Conservation (phyloP, 2,113 vertebrate genomes). For the Odontesthes bonariensis region DNA sequence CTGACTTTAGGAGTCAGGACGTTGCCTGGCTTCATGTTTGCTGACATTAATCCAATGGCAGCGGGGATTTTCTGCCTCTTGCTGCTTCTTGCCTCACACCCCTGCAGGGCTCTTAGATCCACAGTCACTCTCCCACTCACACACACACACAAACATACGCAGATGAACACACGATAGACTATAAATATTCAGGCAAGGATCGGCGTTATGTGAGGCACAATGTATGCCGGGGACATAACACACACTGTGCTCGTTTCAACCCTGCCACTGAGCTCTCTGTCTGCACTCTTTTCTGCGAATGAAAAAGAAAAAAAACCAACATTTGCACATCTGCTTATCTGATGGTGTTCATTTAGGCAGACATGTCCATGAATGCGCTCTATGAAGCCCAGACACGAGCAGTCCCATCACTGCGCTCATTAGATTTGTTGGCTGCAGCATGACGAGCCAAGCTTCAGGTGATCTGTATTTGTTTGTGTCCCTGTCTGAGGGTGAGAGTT, state of each 20-base stretch:
- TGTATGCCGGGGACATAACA: slow-evolving; percentile 48
- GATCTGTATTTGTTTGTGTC: slow-evolving; percentile 55
- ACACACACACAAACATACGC: slow-evolving; percentile 62
- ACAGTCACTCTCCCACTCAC: slow-evolving; percentile 61
- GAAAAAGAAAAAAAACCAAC: slow-evolving; percentile 7
- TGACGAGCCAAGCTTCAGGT: slow-evolving; percentile 58
- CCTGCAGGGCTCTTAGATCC: slow-evolving; percentile 74
- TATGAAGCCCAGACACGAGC: slow-evolving; percentile 19
- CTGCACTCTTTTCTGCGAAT: slow-evolving; percentile 54
- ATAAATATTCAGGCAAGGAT: slow-evolving; percentile 74
- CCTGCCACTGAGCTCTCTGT: slow-evolving; percentile 55
- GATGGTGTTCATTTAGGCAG: slow-evolving; percentile 63
- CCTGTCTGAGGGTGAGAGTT: slow-evolving; percentile 55
- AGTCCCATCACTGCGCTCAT: slow-evolving; percentile 31
- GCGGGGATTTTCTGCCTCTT: slow-evolving; percentile 79
- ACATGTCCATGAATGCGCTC: slow-evolving; percentile 47
- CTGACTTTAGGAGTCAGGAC: slow-evolving; percentile 51
- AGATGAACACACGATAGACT: slow-evolving; percentile 62
- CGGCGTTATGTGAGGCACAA: slow-evolving; percentile 49
- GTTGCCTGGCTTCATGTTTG: slow-evolving; percentile 68
- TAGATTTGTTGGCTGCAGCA: slow-evolving; percentile 36
- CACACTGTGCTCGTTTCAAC: slow-evolving; percentile 56
- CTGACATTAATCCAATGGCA: slow-evolving; percentile 81
- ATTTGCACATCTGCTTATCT: slow-evolving; percentile 63
- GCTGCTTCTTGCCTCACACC: slow-evolving; percentile 81